Base-by-base conservation (phyloP, 2,888 invertebrate species). In the Drosophila kokeensis region DNA sequence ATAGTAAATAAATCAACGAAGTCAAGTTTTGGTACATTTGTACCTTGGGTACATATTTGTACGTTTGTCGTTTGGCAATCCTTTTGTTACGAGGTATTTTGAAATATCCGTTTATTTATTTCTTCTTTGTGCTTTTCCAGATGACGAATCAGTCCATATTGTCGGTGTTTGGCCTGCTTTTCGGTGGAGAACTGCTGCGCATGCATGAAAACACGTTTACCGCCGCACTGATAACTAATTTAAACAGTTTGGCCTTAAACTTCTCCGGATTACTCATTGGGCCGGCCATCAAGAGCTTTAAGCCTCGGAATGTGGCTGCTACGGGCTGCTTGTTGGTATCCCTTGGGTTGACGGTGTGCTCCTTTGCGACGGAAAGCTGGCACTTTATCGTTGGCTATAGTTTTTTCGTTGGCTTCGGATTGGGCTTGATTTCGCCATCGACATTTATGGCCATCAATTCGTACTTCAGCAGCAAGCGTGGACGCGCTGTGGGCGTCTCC, bases 401-500 rank as follows among this genome's bases (percentile, higher is more conserved):
- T 76, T 80, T 94, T 57, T 92, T 94, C 74, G 94, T 94, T 87
- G 93, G 93, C 40, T 90, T 96, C 66, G 96, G 96, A 38, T 93
- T 96, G 76, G 96, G 96, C 34, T 94, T 96, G 70, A 95, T 96
- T 76, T 95, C 95, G 75, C 96, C 96, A 52, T 95, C 96, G 4
- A 95, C 96, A 36, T 96, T 96, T 92, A 95, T 96, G 84, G 95
- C 95, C 36, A 95, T 96, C 72, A 96, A 96, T 91, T 94, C 95
- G 30, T 96, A 96, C 92, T 97, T 96, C 89, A 95, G 94, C 68
- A 93, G 94, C 66, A 95, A 94, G 90, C 95, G 96, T 81, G 95
- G 95, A 71, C 94, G 95, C 48, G 96, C 96, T n/a, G 96, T 96
- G 63, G 96, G 96, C 2, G 93, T 96, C 36, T 95, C 96, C 0